A percentile compares a stretch with the other conserved stretches of the same genome.
phyloP scores from a whole-genome alignment of 1,140 invertebrate genomes.

The Pygmarrhopalites habei region DNA sequence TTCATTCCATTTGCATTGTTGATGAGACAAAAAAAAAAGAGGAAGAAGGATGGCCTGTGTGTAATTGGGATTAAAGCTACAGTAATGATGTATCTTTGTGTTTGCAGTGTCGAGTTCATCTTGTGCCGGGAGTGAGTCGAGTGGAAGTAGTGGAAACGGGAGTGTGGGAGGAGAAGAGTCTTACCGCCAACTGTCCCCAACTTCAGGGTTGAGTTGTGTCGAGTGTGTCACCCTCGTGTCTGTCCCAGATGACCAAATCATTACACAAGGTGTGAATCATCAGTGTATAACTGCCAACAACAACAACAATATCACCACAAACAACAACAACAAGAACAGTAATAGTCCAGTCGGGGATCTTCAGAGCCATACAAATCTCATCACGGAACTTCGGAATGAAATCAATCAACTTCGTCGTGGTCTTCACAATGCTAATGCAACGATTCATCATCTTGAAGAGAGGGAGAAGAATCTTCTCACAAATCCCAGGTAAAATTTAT shows the following conservation, averaged over 20 bases:
- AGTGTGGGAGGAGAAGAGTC: background rate
- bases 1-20: no score
- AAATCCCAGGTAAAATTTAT: constrained; percentile 7
- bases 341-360: constrained; percentile 26
- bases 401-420: constrained; percentile 48
- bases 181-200: background rate
- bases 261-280: constrained; percentile 36
- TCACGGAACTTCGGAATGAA: constrained; percentile 44
- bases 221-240: constrained; percentile 37
- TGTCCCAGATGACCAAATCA: constrained; percentile 37
- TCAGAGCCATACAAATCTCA: constrained; percentile 8
- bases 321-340: no score
- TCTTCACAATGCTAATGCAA: constrained; percentile 46
- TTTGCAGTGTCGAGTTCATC: constrained; percentile 28
- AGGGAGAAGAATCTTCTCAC: constrained; percentile 42
- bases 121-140: constrained; percentile 2
- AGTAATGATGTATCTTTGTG: background rate
- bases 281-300: no score
- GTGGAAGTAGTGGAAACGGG: constrained; percentile 4
- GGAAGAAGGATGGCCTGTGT: background rate
- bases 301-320: no score
- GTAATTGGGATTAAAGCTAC: background rate
- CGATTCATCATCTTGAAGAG: constrained; percentile 47
- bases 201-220: constrained; percentile 22
- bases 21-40: background rate